Percentiles rank a stretch among this genome's conserved stretches.
Conservation (phyloP, 1,140 invertebrate genomes). For the Formica exsecta region DNA sequence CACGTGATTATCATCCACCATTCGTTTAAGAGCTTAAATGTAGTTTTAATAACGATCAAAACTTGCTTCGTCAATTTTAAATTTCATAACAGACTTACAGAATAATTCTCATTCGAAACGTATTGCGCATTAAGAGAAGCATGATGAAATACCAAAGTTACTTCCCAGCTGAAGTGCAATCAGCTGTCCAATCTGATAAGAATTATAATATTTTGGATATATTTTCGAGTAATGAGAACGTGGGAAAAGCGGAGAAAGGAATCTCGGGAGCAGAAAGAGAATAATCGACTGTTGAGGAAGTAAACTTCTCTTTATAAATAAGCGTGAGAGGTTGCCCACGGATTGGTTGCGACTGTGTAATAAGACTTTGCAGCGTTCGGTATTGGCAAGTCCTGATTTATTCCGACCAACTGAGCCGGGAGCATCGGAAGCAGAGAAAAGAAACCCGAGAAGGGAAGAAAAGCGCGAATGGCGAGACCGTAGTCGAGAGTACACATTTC, state of each 20-base stretch:
- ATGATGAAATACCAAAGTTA: background rate
- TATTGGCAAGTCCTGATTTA: slow-evolving; percentile 84
- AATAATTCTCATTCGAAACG: slow-evolving; percentile 1
- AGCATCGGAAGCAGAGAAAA: slow-evolving; percentile 33
- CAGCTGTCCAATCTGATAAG: background rate
- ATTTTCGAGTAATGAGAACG: background rate
- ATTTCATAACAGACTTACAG: background rate
- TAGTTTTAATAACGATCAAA: background rate
- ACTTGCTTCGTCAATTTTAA: no score
- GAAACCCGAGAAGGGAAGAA: background rate
- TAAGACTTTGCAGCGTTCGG: slow-evolving; percentile 81
- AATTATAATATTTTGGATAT: slow-evolving; percentile 38
- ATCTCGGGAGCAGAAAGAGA: background rate
- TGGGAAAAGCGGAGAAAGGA: background rate
- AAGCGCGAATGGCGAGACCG: slow-evolving; percentile 10
- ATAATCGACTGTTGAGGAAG: slow-evolving; percentile 31
- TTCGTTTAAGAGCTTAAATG: background rate
- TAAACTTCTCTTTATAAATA: slow-evolving; percentile 72
- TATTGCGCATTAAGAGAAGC: background rate
- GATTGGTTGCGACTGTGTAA: slow-evolving; percentile 75
- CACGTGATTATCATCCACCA: background rate
- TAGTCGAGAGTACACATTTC: slow-evolving; percentile 9
- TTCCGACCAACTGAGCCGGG: slow-evolving; percentile 73
- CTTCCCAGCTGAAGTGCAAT: slow-evolving; percentile 13
- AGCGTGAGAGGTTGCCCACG: slow-evolving; percentile 61